Base-by-base conservation (phyloP, 2,113 vertebrate species). In the Rhombomys opimus region DNA sequence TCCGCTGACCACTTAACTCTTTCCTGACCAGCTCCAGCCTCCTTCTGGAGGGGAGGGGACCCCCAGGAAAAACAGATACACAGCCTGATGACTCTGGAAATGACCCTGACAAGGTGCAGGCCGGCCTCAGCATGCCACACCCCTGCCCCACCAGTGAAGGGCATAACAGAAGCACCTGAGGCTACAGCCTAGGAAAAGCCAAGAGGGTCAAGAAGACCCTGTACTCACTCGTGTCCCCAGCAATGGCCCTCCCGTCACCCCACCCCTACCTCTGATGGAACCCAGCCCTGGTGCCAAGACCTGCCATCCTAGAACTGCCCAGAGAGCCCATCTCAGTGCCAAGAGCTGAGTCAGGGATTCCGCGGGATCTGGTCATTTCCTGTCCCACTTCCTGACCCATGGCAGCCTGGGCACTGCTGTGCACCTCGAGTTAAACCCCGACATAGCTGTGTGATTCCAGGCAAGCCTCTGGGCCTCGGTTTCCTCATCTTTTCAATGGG, bases 281-380 rank as follows among this genome's bases (percentile, higher is more conserved):
- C 82, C 32, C 20, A 38, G 20, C 46, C 17, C 76, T 50, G 27
- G 70, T 5, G 27, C 81, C n/a, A 65, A 85, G 95, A 94, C 78
- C 91, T 27, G 65, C 63, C 93, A 84, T 70, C 93, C 75, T 5
- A 18, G 93, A 91, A 92, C 80, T 94, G 95, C 93, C 91, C 95
- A 23, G 93, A 38, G 91, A 76, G 12, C 85, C 38, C 8, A 2
- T 85, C 78, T 77, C 57, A 27, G 54, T 59, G 96, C 96, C 96
- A 93, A 78, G 81, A 78, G 96, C 97, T 98, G 97, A 97, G 93
- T 98, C 97, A 98, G 97, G 96, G 97, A 97, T 98, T 98, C 97
- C 97, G 95, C 61, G 97, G 97, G 96, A 98, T 95, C 96, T 57
- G 91, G 94, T 95, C 94, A 96, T 50, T 98, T 97, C 97, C 97